Evolutionary conservation across 1,140 invertebrate species (phyloP).

Genomic region (Ditylenchus dipsaci): DNA sequence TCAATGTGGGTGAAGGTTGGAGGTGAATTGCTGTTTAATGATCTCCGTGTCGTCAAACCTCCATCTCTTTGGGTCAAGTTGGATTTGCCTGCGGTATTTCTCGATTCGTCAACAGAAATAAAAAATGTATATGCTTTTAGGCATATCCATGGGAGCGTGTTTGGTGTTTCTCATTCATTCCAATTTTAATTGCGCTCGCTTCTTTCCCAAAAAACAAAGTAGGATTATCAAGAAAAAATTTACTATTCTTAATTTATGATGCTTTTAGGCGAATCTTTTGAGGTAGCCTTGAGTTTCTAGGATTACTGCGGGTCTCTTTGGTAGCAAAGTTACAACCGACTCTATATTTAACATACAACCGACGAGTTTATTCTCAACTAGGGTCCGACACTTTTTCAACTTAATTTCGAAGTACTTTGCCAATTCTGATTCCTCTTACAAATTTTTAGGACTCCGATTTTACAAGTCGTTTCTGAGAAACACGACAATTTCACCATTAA

Average conservation of each 20-base stretch:
- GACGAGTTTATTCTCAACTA: no score
- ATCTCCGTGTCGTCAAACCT: conserved; percentile 76
- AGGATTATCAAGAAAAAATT: background rate
- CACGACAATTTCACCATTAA: no score
- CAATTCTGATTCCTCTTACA: no score
- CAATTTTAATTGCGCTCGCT: conserved; percentile 35
- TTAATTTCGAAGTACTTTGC: no score
- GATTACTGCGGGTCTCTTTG: background rate
- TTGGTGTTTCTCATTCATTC: conserved; percentile 67
- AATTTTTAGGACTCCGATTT: no score
- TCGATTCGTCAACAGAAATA: no score
- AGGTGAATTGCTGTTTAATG: conserved; percentile 83
- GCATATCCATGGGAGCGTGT: conserved; percentile 78
- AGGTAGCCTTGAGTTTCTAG: background rate
- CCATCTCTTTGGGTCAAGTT: conserved; percentile 73
- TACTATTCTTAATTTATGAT: background rate
- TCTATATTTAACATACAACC: no score
- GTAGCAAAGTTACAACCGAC: no score
- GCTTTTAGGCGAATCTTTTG: no score
- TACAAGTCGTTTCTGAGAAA: no score
- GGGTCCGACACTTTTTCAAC: no score
- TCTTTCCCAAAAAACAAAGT: conserved; percentile 40
- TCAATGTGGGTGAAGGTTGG: conserved; percentile 83
- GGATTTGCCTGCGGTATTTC: conserved; percentile 72
- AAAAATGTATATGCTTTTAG: no score